Base-by-base conservation (phyloP, 2,888 invertebrate species). In the Drosophila meridionalis region DNA sequence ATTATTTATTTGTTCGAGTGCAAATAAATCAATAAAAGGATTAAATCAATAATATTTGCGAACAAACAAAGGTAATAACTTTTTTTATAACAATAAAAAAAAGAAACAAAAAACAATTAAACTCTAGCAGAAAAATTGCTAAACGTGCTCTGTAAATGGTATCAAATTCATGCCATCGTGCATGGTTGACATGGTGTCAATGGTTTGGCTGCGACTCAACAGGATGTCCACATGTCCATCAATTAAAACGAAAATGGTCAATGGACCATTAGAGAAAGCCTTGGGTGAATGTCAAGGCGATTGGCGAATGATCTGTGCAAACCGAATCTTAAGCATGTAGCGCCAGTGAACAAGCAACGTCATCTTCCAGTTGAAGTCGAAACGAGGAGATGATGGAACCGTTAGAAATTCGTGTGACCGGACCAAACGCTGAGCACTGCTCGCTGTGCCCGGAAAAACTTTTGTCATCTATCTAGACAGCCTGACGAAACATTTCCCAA, bases 211-310 rank as follows among this genome's bases (percentile, higher is more conserved):
- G 34, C 30, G 60, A 55, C 61, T 72, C 68, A 87, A 72, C 87
- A 89, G 89, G 89, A 87, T 89, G 80, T 74, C 80, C 76, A 76
- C 74, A 74, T 84, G 87, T 81, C 82, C 52, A 78, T 87, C 89
- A 89, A 87, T 86, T 89, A 87, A 89, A 87, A 82, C 87, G 73
- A 89, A 86, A 86, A 89, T 87, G 87, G 89, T 84, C 86, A 89
- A 84, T 84, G 68, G 82, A 78, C 74, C 75, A 87, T 82, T 87
- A 78, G 89, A 86, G 86, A 86, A 86, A 86, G 86, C 89, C 78
- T 82, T 78, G 76, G 72, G 67, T 87, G 73, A 89, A 89, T 89
- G 85, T 76, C 79, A 77, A 80, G 77, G 74, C 84, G 73, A 73
- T 66, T 60, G 53, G 56, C 40, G 60, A 67, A 52, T 61, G 74